Evolutionary conservation across 2,888 invertebrate species (phyloP).

Genomic region (Drosophila testacea): DNA sequence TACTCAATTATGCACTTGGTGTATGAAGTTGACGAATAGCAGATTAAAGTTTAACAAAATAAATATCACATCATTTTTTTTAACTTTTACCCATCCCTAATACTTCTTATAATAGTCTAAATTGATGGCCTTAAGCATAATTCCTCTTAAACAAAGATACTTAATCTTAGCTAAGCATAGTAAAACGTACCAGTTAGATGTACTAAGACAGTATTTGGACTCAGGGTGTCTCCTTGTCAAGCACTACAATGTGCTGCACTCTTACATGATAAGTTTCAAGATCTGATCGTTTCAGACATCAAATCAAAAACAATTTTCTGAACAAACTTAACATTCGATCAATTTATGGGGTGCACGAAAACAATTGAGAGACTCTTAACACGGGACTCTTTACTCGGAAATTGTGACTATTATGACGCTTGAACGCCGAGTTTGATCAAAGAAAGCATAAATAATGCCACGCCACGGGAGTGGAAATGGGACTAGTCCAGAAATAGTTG

Average conservation of each 20-base stretch:
- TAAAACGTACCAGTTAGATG: not conserved
- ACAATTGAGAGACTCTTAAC: slow-evolving; percentile 52
- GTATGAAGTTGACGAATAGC: too few relatives aligned
- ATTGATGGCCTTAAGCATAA: too few relatives aligned
- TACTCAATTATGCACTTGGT: too few relatives aligned
- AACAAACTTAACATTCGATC: slow-evolving; percentile 63
- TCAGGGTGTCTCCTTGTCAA: slow-evolving; percentile 22
- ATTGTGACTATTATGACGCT: slow-evolving; percentile 75
- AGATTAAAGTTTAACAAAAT: too few relatives aligned
- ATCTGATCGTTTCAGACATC: slow-evolving; percentile 21
- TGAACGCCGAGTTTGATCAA: slow-evolving; percentile 76
- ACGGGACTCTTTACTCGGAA: slow-evolving; percentile 27
- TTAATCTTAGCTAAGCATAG: not conserved
- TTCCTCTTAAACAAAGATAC: not conserved
- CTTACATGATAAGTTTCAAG: slow-evolving; percentile 44
- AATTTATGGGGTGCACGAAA: slow-evolving; percentile 73
- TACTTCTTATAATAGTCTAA: too few relatives aligned
- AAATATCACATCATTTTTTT: too few relatives aligned
- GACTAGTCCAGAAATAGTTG: slow-evolving; percentile 17
- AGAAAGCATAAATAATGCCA: slow-evolving; percentile 78
- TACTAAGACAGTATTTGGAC: not conserved
- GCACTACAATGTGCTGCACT: not conserved
- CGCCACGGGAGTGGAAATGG: slow-evolving; percentile 40
- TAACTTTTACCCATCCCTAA: too few relatives aligned
- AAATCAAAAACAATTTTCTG: slow-evolving; percentile 65